These are phyloP conservation scores for Ascaphus truei DNA, from an alignment of 2,113 vertebrate species.

Conservation along the genomic window DNA sequence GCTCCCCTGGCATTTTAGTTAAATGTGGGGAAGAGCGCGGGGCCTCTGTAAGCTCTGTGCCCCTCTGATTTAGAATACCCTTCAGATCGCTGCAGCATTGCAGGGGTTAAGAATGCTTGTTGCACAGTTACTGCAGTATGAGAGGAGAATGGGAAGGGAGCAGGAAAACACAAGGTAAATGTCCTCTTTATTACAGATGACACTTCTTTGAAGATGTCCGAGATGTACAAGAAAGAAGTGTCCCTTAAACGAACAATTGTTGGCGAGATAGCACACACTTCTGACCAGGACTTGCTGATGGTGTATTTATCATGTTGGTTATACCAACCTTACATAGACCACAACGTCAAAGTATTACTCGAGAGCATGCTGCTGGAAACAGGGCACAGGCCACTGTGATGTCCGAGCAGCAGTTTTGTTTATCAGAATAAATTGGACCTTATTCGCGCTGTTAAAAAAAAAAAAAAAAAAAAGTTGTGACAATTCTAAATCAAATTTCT, in stretches of 20 bases:
- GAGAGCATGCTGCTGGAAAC: slow-evolving; percentile 90
- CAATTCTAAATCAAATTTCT: too few species aligned
- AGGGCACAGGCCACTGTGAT: slow-evolving; percentile 73
- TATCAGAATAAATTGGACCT: background rate
- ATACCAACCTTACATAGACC: slow-evolving; percentile 82
- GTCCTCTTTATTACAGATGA: slow-evolving; percentile 69
- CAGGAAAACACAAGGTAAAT: too few species aligned
- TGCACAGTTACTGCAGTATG: too few species aligned
- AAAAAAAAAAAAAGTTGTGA: slow-evolving; percentile 35
- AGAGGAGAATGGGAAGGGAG: too few species aligned
- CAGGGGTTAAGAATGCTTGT: too few species aligned
- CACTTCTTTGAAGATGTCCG: slow-evolving; percentile 56
- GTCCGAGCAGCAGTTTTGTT: too few species aligned
- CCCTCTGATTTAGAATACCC: too few species aligned
- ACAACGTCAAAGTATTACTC: slow-evolving; percentile 59
- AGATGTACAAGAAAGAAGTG: slow-evolving; percentile 76
- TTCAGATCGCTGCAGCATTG: too few species aligned
- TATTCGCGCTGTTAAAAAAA: slow-evolving; percentile 41
- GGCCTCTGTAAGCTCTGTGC: too few species aligned
- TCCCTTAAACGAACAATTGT: slow-evolving; percentile 71
- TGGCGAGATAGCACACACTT: slow-evolving; percentile 74
- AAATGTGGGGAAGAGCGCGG: too few species aligned
- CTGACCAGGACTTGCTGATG: slow-evolving; percentile 67
- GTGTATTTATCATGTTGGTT: slow-evolving; percentile 87
- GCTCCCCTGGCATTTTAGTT: too few species aligned